Evolutionary conservation across 2,113 vertebrate species (phyloP), one percentile per base, ranked within the genome.

Genomic region (Alectura lathami): DNA sequence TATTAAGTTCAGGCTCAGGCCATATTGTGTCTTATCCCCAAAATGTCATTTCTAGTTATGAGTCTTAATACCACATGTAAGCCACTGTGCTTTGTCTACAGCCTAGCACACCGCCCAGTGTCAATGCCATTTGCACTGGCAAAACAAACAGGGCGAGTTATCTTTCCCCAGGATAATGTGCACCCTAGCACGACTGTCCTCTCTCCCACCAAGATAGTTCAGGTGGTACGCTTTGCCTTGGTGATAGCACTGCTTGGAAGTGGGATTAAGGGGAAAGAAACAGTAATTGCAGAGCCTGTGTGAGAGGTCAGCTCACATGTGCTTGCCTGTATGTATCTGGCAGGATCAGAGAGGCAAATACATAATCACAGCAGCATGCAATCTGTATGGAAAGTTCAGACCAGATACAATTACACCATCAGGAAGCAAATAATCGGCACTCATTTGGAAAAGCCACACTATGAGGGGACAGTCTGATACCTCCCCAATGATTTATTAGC

Each of bases 401-500:
- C 60, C 95, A 95, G 96, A 96, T 94, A 97, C 86, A 93, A 73
- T 96, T 87, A 96, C 96, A 85, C 59, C 54, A 77, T 72, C 93
- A 94, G 94, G 91, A 97, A 91, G 67, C 64, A 88, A 94, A 94
- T 94, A 94, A 94, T 88, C 74, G 69, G 69, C 57, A 9, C 53
- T 96, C 82, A 86, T 95, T 96, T 97, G 93, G 94, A 96, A 96
- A 97, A 93, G 68, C 87, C 36, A 47, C 94, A 90, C 97, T 94
- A 96, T 95, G 69, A 89, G 70, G 92, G 91, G 91, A 96, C 96
- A 95, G 87, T 81, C 67, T 75, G 45, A 27, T 91, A 90, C 83
- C 67, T 97, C 84, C 86, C 74, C 89, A 79, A 51, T 97, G 97
- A 98, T 97, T 97, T 97, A 96, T 97, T 95, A 96, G 94, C 94